Evolutionary conservation across 2,113 vertebrate species (phyloP).

Genomic region (Penelope pileata): DNA sequence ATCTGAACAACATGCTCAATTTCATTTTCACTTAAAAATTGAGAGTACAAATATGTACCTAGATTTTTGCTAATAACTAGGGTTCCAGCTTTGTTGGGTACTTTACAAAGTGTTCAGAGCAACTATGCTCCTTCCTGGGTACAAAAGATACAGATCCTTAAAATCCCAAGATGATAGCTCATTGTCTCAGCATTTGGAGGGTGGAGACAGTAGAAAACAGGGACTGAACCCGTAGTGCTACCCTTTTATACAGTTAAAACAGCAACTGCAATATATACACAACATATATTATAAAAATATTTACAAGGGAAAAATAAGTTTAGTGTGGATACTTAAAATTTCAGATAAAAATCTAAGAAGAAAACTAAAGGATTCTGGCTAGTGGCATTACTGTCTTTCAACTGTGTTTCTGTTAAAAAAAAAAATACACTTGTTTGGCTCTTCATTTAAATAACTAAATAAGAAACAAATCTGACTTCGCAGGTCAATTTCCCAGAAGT

Average conservation of each 20-base stretch:
- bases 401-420: neutral
- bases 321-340: neutral
- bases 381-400: neutral
- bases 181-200: neutral
- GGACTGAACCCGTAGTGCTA: neutral
- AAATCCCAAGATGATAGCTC: neutral
- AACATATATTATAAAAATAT: neutral
- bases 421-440: rapidly evolving
- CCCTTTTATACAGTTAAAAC: neutral
- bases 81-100: neutral
- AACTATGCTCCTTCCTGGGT: neutral
- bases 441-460: neutral
- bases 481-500: neutral
- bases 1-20: neutral
- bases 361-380: neutral
- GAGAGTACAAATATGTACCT: neutral
- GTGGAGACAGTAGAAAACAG: neutral
- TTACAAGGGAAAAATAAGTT: neutral
- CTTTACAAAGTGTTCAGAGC: neutral
- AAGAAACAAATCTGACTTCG: neutral
- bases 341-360: neutral
- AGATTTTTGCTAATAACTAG: neutral
- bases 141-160: neutral
- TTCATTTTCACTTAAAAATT: neutral
- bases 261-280: neutral